phyloP scores from a whole-genome alignment of 2,113 vertebrate species.

The Bufo bufo region DNA sequence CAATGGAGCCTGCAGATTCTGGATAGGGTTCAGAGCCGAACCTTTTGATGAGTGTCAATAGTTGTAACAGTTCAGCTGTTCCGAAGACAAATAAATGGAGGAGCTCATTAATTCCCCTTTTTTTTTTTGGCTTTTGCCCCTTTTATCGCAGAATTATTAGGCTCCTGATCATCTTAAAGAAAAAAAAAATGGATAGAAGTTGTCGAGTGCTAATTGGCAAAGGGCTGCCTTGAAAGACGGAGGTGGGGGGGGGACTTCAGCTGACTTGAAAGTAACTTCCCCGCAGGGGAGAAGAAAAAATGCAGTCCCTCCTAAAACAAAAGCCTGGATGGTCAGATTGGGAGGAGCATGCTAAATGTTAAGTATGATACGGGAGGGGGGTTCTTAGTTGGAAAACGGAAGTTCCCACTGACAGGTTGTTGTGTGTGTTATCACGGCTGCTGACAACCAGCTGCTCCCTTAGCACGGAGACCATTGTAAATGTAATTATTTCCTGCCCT shows the following conservation, averaged over 20 bases:
- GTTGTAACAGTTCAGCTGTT: constrained; percentile 88
- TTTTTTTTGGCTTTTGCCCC: constrained; percentile 84
- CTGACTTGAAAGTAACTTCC: constrained; percentile 85
- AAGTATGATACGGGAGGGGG: constrained; percentile 26
- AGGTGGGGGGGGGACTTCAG: constrained; percentile 71
- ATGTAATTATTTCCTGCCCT: constrained; percentile 59
- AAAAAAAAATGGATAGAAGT: constrained; percentile 76
- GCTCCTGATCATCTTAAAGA: constrained; percentile 85
- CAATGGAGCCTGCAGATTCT: constrained; percentile 76
- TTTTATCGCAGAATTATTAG: constrained; percentile 88
- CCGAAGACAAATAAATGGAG: constrained; percentile 84
- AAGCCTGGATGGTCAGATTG: constrained; percentile 51
- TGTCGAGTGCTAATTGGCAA: constrained; percentile 85
- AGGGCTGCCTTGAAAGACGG: constrained; percentile 81
- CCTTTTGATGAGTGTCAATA: constrained; percentile 83
- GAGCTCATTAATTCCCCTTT: constrained; percentile 83
- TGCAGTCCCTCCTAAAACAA: constrained; percentile 77
- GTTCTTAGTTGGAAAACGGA: constrained; percentile 54
- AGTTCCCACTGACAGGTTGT: constrained; percentile 58
- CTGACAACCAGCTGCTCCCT: constrained; percentile 59
- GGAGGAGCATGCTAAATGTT: constrained; percentile 23
- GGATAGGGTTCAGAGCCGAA: constrained; percentile 71
- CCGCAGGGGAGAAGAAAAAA: constrained; percentile 73
- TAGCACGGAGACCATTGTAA: constrained; percentile 54
- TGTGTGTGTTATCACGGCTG: constrained; percentile 56